Evolutionary conservation across 2,113 vertebrate genomes (phyloP).

Genomic region (Oreochromis niloticus): DNA sequence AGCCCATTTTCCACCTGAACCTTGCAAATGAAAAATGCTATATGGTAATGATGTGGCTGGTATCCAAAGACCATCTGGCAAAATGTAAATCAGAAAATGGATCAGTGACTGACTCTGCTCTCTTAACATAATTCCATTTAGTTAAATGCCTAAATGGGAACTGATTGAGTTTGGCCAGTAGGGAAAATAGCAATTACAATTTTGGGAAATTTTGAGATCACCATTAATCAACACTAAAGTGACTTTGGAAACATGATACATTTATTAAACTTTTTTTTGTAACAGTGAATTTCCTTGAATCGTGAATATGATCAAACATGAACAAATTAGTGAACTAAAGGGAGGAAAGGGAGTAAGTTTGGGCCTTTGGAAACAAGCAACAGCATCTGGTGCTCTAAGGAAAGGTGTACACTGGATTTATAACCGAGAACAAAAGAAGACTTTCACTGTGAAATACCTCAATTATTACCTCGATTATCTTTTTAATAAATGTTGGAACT

Average conservation of each 20-base stretch:
- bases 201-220: not conserved
- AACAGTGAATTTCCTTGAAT: not conserved
- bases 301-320: not conserved
- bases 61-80: conserved; percentile 1
- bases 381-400: not conserved
- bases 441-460: not conserved
- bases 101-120: not conserved
- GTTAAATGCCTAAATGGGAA: not conserved
- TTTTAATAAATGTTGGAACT: not conserved
- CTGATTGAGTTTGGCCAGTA: not conserved
- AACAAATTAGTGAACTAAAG: not conserved
- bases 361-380: not conserved
- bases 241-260: not conserved
- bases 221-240: not conserved
- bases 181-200: not conserved
- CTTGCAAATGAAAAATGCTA: conserved; percentile 6
- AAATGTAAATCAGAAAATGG: not conserved
- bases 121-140: not conserved
- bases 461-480: not conserved
- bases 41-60: conserved; percentile 4
- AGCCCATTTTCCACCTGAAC: not conserved
- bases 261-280: not conserved
- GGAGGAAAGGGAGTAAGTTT: not conserved
- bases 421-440: not conserved
- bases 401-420: not conserved